phyloP scores from a whole-genome alignment of 2,113 vertebrate genomes.

The Halcyon senegalensis region DNA sequence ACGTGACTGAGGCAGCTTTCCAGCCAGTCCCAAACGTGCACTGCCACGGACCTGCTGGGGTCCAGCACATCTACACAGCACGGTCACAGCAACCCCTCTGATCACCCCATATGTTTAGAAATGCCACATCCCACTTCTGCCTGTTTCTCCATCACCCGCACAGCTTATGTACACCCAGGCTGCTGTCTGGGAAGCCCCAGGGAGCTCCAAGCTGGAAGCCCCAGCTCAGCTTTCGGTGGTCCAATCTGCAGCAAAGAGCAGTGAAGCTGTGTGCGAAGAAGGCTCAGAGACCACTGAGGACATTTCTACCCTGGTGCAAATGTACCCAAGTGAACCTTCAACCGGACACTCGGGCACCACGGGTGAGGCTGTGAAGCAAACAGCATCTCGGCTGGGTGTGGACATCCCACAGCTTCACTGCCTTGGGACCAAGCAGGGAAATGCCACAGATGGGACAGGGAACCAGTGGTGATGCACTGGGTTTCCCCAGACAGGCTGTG shows the following conservation, averaged over 20 bases:
- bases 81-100: neutral
- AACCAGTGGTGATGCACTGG: neutral
- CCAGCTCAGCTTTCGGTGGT: neutral
- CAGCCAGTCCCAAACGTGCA: accelerated
- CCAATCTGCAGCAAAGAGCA: neutral
- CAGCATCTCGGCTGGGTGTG: neutral
- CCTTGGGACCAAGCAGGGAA: neutral
- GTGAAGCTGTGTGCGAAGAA: neutral
- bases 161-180: neutral
- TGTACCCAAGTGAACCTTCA: neutral
- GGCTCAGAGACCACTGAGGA: neutral
- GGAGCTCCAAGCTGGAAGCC: neutral
- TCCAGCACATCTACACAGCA: accelerated
- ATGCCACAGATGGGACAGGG: neutral
- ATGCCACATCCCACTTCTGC: neutral
- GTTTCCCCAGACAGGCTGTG: neutral
- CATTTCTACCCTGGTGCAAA: neutral
- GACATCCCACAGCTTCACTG: neutral
- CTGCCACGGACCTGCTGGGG: accelerated
- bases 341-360: accelerated
- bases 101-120: neutral
- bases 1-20: neutral
- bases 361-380: neutral
- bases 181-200: accelerated
- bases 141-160: accelerated